These are phyloP conservation scores for Aspidiotus destructor DNA, from an alignment of 2,888 invertebrate genomes.

Conservation along the genomic window DNA sequence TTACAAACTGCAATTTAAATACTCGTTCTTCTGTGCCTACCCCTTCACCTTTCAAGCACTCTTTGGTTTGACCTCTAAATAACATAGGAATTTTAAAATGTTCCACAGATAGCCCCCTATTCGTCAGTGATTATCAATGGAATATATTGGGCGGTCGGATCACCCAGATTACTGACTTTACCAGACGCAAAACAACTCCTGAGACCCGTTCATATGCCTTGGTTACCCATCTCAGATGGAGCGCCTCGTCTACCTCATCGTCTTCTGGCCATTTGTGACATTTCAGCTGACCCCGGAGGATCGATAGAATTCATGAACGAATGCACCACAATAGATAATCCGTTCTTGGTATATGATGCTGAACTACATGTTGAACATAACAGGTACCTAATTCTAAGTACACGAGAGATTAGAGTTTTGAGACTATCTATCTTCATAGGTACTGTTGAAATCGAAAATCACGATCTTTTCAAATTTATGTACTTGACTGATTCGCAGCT, in stretches of 20 bases:
- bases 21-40: too few species aligned
- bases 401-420: neutral
- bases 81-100: neutral
- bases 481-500: slow-evolving; percentile 20
- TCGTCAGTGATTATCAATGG: slow-evolving; percentile 95
- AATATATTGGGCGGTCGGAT: slow-evolving; percentile 97
- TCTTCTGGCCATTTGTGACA: slow-evolving; percentile 93
- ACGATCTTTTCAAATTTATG: neutral
- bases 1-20: too few species aligned
- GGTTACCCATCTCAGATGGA: slow-evolving; percentile 81
- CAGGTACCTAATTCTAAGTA: slow-evolving; percentile 47
- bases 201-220: slow-evolving; percentile 79
- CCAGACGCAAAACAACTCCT: slow-evolving; percentile 95
- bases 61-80: neutral
- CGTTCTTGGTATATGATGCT: slow-evolving; percentile 98
- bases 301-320: slow-evolving; percentile 99
- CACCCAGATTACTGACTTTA: slow-evolving; percentile 90
- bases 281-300: slow-evolving; percentile 97
- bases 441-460: too few species aligned
- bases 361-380: slow-evolving; percentile 95
- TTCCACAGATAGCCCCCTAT: slow-evolving; percentile 77
- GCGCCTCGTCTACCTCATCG: slow-evolving; percentile 80
- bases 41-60: neutral
- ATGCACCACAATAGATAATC: slow-evolving; percentile 98
- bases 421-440: too few species aligned